Evolutionary conservation across 92 coral and sea anemone species (phyloP).

Genomic region (Pocillopora meandrina): DNA sequence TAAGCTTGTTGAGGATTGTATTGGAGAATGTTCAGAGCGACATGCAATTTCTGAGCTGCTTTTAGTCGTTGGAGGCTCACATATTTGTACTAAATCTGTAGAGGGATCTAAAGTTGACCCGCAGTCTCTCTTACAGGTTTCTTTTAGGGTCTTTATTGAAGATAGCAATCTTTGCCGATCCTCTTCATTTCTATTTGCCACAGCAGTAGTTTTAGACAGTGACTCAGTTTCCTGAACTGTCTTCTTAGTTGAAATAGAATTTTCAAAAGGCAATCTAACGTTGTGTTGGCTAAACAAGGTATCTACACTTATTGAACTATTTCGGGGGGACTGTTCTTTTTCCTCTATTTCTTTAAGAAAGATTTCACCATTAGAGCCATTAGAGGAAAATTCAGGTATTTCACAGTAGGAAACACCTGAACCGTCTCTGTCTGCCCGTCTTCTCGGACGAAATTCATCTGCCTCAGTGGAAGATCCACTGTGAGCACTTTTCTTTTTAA

Average conservation of each 20-base stretch:
- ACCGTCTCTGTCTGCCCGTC: slow-evolving; percentile 8
- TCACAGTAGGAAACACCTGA: slow-evolving; percentile 17
- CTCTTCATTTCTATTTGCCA: neutral
- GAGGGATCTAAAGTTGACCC: neutral
- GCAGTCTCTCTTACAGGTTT: neutral
- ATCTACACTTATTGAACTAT: slow-evolving; percentile 12
- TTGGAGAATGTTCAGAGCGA: no score
- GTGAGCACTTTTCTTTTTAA: slow-evolving; percentile 62
- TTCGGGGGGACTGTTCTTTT: neutral
- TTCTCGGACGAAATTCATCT: slow-evolving; percentile 35
- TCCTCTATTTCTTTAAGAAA: neutral
- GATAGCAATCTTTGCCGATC: slow-evolving; percentile 10
- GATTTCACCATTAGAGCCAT: neutral
- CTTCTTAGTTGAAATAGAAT: neutral
- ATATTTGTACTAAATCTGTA: neutral
- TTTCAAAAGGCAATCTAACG: neutral
- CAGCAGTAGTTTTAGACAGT: neutral
- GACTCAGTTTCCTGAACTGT: neutral
- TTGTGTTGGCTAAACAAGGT: slow-evolving; percentile 4
- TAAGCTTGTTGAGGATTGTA: neutral
- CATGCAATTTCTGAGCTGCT: neutral
- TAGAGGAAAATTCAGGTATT: neutral
- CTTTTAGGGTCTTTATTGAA: neutral
- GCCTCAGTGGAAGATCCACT: slow-evolving; percentile 71
- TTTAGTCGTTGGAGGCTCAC: neutral